phyloP scores from a whole-genome alignment of 2,888 invertebrate genomes.

The Drosophila paranaensis region DNA sequence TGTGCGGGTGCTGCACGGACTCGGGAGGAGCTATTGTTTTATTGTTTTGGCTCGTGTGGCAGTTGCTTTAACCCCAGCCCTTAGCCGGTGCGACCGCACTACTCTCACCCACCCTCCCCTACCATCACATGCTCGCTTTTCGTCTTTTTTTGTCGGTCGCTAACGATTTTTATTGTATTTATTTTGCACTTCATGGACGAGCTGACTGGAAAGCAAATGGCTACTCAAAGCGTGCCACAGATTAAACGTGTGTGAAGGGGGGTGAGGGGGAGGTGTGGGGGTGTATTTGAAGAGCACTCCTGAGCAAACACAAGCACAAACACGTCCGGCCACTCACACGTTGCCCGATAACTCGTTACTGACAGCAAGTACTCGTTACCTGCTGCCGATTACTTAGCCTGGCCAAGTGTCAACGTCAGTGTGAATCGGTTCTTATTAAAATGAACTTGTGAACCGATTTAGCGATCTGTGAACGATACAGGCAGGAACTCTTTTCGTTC shows the following conservation, averaged over 20 bases:
- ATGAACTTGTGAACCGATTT: neutral
- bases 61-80: constrained; percentile 7
- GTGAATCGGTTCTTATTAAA: neutral
- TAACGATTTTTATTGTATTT: constrained; percentile 65
- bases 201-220: constrained; percentile 24
- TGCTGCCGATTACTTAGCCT: constrained; percentile 1
- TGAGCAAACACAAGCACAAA: constrained; percentile 18
- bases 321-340: neutral
- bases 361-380: constrained; percentile 9
- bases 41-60: constrained; percentile 48
- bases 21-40: constrained; percentile 40
- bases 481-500: neutral
- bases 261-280: constrained; percentile 14
- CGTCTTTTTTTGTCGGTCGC: constrained; percentile 24
- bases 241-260: constrained; percentile 3
- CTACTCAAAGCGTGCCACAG: constrained; percentile 25
- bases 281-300: constrained; percentile 45
- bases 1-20: neutral
- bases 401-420: neutral
- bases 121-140: neutral
- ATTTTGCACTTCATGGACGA: constrained; percentile 61
- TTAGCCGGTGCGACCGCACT: neutral
- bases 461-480: neutral
- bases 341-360: constrained; percentile 13
- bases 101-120: neutral